A percentile compares a stretch with the other conserved stretches of the same genome.
Evolutionary conservation across 2,113 vertebrate genomes (phyloP).

Genomic region (Psettodes erumei): DNA sequence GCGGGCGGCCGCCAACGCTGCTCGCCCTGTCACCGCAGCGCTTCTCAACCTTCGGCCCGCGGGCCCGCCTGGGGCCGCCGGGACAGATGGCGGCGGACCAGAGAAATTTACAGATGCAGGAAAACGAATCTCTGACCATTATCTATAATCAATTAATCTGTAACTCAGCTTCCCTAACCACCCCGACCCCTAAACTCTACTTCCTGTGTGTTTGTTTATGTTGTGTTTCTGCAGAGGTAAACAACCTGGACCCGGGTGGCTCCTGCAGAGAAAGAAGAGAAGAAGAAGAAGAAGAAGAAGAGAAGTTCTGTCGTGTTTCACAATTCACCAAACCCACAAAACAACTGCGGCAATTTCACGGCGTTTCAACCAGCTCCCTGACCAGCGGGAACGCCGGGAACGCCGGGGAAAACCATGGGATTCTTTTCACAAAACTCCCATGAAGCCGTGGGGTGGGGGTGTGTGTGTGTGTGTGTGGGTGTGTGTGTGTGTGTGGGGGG

Average conservation of each 20-base stretch:
- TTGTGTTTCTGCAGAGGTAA: neutral
- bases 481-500: no score
- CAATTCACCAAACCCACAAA: conserved; percentile 49
- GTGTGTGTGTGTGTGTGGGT: no score
- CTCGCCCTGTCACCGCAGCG: neutral
- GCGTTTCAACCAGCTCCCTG: neutral
- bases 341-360: conserved; percentile 35
- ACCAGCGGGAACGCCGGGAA: conserved; percentile 9
- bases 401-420: conserved; percentile 11
- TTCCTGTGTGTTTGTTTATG: neutral
- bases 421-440: no score
- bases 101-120: neutral
- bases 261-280: neutral
- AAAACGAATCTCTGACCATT: neutral
- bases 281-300: neutral
- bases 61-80: neutral
- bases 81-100: neutral
- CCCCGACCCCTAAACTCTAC: neutral
- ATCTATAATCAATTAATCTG: neutral
- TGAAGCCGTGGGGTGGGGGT: no score
- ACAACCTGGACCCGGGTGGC: neutral
- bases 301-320: conserved; percentile 8
- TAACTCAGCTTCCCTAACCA: neutral
- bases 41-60: neutral
- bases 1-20: conserved; percentile 1